These are phyloP conservation scores for Torymus tubicola DNA, from an alignment of 2,888 invertebrate species.

Conservation along the genomic window DNA sequence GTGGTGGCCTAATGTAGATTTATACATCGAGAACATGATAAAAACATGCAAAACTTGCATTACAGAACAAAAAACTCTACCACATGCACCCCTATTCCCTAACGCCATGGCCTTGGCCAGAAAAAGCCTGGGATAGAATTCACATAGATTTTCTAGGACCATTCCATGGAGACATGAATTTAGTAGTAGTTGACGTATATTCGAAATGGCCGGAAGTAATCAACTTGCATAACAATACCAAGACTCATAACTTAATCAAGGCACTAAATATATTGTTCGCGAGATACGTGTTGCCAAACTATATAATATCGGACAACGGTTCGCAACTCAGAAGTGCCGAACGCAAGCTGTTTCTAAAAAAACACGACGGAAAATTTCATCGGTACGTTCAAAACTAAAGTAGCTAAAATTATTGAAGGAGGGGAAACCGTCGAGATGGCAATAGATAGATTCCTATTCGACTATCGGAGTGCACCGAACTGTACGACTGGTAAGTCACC, in stretches of 20 bases:
- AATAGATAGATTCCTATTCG: too few species aligned
- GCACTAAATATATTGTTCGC: neutral
- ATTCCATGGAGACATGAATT: neutral
- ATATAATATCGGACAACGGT: neutral
- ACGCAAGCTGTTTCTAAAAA: neutral
- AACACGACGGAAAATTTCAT: neutral
- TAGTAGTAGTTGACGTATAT: neutral
- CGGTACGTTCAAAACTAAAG: too few species aligned
- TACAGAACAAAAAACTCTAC: neutral
- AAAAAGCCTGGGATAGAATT: neutral
- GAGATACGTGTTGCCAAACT: neutral
- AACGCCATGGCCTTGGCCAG: conserved; percentile 20
- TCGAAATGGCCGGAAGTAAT: conserved; percentile 6
- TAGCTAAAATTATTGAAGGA: neutral
- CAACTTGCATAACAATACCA: neutral
- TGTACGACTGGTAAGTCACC: conserved; percentile 1
- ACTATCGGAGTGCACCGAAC: neutral
- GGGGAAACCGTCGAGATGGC: neutral
- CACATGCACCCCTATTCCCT: neutral
- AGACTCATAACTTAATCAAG: neutral
- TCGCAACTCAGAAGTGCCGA: neutral
- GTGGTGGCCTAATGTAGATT: conserved; percentile 3
- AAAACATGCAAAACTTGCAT: neutral
- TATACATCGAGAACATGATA: neutral
- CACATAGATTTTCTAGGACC: conserved; percentile 5